Evolutionary conservation across 2,888 invertebrate genomes (phyloP).

Genomic region (Eubasilissa splendida): DNA sequence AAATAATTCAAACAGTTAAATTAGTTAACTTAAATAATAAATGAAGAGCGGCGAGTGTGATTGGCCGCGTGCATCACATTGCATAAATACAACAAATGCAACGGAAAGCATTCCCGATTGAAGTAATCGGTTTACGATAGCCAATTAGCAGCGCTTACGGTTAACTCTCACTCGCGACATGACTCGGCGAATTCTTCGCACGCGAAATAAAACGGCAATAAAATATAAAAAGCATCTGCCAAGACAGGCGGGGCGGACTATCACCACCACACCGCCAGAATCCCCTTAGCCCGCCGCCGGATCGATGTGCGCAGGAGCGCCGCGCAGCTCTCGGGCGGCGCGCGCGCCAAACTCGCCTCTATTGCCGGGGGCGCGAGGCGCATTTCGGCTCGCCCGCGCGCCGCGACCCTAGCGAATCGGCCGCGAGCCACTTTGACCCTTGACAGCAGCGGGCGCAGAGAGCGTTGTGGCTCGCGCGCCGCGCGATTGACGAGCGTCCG

Average conservation of each 20-base stretch:
- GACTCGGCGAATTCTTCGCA: no score
- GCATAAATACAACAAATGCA: no score
- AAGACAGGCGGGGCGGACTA: neutral
- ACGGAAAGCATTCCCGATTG: no score
- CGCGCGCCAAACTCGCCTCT: neutral
- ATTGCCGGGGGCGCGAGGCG: neutral
- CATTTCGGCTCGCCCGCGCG: neutral
- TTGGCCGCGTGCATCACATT: no score
- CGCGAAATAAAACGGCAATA: neutral
- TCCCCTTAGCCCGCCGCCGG: conserved; percentile 41
- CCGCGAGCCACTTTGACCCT: neutral
- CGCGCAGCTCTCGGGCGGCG: conserved; percentile 40
- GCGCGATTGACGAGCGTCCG: conserved; percentile 30
- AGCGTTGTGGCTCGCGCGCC: neutral
- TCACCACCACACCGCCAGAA: conserved; percentile 34
- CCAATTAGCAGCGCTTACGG: no score
- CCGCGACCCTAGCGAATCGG: conserved; percentile 15
- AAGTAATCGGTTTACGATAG: no score
- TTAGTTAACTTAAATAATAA: no score
- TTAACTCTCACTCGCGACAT: no score
- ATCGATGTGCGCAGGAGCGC: conserved; percentile 53
- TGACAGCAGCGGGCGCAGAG: neutral
- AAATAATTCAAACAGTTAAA: no score
- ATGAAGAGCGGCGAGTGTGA: no score
- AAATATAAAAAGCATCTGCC: conserved; percentile 4